Evolutionary conservation across 2,888 invertebrate species (phyloP), one percentile per base, ranked within the genome.

Genomic region (Brenthis hecate): DNA sequence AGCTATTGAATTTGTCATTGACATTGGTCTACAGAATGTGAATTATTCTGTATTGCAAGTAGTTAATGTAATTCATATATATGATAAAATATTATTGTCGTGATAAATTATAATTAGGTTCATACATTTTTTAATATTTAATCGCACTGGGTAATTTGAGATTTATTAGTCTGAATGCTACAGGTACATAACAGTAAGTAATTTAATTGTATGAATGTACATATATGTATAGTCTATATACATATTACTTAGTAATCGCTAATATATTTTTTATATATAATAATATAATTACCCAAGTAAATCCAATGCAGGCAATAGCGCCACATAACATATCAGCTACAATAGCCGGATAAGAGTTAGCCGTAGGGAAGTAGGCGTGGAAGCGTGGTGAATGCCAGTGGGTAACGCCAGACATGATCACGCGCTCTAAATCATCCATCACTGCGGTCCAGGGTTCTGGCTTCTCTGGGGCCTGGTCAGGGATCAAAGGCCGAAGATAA

Each of bases 391-490:
- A 98, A 85, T 98, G 98, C 99, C 99, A 99, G 83, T 99, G 99
- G 0, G 99, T 99, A 66, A 98, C 98, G 60, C 99, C 99, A 0
- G 99, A 99, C 99, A 99, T 99, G 75, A 99, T 97, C 67, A 99
- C 97, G 66, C 96, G 94, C 85, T 99, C 99, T 72, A 99, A 95
- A 85, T 99, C 99, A 6, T 95, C 94, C 95, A 99, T 96, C 66
- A 99, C 96, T 65, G 96, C 96, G 73, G 97, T 95, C 98, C 98
- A 99, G 56, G 94, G 94, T 82, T 99, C 99, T 0, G 98, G 95
- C 73, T 95, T 92, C 76, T 95, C 93, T 0, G 99, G 99, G 0
- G 98, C 98, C 70, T 94, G 94, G 68, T 95, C 95, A 0, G 99
- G 99, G 65, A 99, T 94, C 74, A 99, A 89, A 0, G 96, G 96